Evolutionary conservation across 2,113 vertebrate species (phyloP), one percentile per base, ranked within the genome.

Genomic region (Cyphomyrus plagiostoma): DNA sequence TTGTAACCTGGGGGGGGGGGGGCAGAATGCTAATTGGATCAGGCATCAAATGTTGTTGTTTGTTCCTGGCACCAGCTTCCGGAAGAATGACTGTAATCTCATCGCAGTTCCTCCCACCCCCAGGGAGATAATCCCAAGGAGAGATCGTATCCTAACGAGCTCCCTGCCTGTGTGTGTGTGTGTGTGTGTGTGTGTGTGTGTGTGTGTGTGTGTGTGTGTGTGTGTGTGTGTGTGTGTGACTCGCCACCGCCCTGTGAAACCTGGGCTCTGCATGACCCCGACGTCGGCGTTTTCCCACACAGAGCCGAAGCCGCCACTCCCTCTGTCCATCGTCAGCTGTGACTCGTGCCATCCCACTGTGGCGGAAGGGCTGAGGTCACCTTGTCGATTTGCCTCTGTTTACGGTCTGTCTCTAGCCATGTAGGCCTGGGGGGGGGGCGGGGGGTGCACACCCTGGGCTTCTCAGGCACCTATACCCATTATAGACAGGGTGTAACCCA

Each of bases 81-180:
- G 48, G 39, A 80, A 80, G 42, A 52, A 66, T 39, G 46, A 80
- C 21, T 52, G 87, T 83, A 88, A 90, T 88, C 87, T 84, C 35
- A 85, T 88, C 52, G 48, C 4, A 10, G 74, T 50, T 66, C 87
- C 87, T 88, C 90, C 90, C 74, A 58, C 70, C 90, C 53, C 87
- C 30, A 23, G 87, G 46, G 90, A 88, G 39, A n/a, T 58, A 35
- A 80, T 66, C 74, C 50, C 74, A 15, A 39, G 42, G 39, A n/a
- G 10, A 90, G 87, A 88, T 90, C 2, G 15, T 58, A 85, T 88
- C 89, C 87, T 56, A 80, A 80, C 35, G 1, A 82, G 21, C 48
- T 89, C 23, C 39, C 2, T 49, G 87, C 21, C 19, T 49, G 56
- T 35, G 48, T 35, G 48, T 50, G 88, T n/a, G 66, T 74, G 66